Conservation (phyloP, 2,113 vertebrate genomes). For the Pomatorhinus ruficollis region DNA sequence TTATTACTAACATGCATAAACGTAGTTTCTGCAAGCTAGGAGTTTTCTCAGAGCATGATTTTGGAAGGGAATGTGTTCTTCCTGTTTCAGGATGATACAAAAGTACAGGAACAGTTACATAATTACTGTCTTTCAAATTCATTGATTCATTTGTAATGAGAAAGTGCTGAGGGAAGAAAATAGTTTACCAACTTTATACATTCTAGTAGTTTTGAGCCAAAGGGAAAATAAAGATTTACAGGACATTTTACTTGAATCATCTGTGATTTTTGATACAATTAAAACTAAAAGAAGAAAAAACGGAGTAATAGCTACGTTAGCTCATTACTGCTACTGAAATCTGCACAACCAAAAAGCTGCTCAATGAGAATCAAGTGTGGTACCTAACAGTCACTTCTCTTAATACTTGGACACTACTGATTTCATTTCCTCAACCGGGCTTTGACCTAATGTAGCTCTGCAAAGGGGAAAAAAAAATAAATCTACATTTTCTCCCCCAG, state of each 20-base stretch:
- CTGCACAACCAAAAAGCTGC: background rate
- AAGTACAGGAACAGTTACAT: background rate
- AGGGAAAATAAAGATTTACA: background rate
- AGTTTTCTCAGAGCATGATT: background rate
- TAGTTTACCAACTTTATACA: background rate
- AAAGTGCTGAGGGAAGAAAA: background rate
- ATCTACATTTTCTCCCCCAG: fast-evolving
- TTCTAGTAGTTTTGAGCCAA: background rate
- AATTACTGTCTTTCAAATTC: background rate
- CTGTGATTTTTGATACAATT: background rate
- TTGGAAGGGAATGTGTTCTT: background rate
- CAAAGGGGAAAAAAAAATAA: fast-evolving
- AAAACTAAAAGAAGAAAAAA: background rate
- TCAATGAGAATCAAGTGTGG: background rate
- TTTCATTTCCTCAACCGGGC: background rate
- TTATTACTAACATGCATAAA: background rate
- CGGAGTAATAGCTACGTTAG: background rate
- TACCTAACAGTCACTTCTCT: background rate
- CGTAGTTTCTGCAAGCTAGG: background rate
- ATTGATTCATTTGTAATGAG: background rate
- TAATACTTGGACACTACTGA: background rate
- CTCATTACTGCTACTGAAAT: background rate
- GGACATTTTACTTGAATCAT: background rate
- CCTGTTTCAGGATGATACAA: background rate
- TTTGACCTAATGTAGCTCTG: background rate